Conservation (phyloP, 2,888 invertebrate species). For the Drosophila sordidapex region DNA sequence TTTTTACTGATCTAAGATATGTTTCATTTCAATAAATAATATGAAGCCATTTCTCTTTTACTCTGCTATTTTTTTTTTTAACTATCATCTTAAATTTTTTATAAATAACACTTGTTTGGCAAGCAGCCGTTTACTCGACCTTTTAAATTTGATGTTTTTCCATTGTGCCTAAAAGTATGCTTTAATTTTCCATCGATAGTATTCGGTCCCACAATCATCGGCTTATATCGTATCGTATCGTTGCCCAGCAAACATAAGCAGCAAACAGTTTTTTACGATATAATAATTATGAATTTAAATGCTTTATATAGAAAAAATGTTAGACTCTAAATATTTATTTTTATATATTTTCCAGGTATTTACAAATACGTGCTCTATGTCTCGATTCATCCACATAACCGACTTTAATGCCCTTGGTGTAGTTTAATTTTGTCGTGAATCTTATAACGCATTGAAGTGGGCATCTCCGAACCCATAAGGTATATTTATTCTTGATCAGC, state of each 20-base stretch:
- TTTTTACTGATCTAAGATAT: not conserved
- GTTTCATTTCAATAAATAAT: not conserved
- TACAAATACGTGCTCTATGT: not conserved
- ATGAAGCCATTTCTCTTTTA: not conserved
- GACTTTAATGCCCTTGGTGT: not conserved
- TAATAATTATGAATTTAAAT: not conserved
- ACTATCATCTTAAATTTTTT: not conserved
- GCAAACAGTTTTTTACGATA: not conserved
- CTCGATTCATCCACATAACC: accelerated
- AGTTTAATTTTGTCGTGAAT: not conserved
- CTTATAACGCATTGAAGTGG: not conserved
- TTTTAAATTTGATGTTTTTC: not conserved
- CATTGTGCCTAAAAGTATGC: slow-evolving; percentile 46
- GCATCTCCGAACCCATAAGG: not conserved
- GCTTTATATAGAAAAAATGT: not conserved
- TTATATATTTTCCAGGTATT: not conserved
- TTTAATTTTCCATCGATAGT: not conserved
- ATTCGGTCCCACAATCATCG: not conserved
- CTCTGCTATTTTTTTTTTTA: not conserved
- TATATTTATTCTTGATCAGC: not conserved
- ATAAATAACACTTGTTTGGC: not conserved
- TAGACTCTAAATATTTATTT: not conserved
- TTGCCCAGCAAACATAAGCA: not conserved
- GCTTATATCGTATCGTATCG: not conserved
- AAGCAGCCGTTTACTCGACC: too few relatives aligned